These are phyloP conservation scores for Anagrus nilaparvatae DNA, from an alignment of 1,140 invertebrate genomes.

Conservation along the genomic window DNA sequence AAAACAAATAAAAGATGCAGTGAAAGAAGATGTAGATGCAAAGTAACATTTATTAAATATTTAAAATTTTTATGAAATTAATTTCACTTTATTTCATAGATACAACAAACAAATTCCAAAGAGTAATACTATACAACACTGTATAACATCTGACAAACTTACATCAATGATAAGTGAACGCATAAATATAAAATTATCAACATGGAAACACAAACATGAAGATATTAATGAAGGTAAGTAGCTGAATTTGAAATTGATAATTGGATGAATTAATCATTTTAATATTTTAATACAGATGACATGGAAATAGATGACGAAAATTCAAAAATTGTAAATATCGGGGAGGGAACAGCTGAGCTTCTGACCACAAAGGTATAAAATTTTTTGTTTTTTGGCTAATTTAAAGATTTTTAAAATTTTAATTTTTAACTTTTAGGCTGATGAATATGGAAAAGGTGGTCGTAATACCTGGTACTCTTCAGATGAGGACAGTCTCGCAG, in stretches of 20 bases:
- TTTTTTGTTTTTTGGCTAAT: background rate
- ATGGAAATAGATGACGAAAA: slow-evolving; percentile 16
- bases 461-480: slow-evolving; percentile 35
- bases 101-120: slow-evolving; percentile 28
- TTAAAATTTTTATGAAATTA: slow-evolving; percentile 13
- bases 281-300: slow-evolving; percentile 14
- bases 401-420: background rate
- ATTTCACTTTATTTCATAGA: slow-evolving; percentile 20
- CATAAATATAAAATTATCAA: slow-evolving; percentile 33
- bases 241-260: too few relatives aligned
- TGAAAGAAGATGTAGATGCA: slow-evolving; percentile 58
- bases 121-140: slow-evolving; percentile 26
- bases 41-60: slow-evolving; percentile 41
- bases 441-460: slow-evolving; percentile 26
- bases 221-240: background rate
- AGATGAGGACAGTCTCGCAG: slow-evolving; percentile 33
- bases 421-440: slow-evolving; percentile 14
- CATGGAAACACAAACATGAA: slow-evolving; percentile 22
- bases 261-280: too few relatives aligned
- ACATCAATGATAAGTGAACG: slow-evolving; percentile 32
- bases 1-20: slow-evolving; percentile 58
- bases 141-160: slow-evolving; percentile 30
- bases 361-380: slow-evolving; percentile 7
- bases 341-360: slow-evolving; percentile 31
- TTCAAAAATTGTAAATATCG: slow-evolving; percentile 22